Base-by-base conservation (phyloP, 1,140 invertebrate species). In the Drosophila athabasca region DNA sequence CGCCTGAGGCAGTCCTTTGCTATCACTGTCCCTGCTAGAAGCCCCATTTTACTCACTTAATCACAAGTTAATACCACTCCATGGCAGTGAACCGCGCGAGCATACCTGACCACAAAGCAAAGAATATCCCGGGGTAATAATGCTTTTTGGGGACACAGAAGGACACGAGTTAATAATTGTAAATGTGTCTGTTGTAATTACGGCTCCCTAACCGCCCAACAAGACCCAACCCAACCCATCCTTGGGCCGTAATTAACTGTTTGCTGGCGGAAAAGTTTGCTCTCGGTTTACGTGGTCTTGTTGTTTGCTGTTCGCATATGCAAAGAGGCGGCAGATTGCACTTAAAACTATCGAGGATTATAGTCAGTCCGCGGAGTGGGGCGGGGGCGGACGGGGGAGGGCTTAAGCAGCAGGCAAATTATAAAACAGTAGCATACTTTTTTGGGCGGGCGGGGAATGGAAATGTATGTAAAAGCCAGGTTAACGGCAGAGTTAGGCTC, bases 141-240 rank as follows among this genome's bases (percentile, higher is more conserved):
- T 68, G 55, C 67, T 76, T 76, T 75, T 19, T 26, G 31, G 29
- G 48, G n/a, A 50, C 68, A 51, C 79, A 71, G 26, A 70, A 70
- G 79, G 82, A 90, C 84, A 81, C 69, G 64, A 81, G 77, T 80
- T 84, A 88, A 90, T 90, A 88, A 90, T 88, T 88, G 84, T 81
- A 88, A 89, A 88, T 89, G 74, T 79, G 85, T 77, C 66, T 67
- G 74, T 81, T 62, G 78, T 76, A 81, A 81, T 81, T 81, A 76
- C 45, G 44, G 59, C 48, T 79, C 15, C n/a, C 26, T 31, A 31
- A 8, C 17, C 15, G 35, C 15, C 19, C 26, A 51, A 17, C 5
- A 24, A 2, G 11, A 19, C 17, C 0, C 17, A 19, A 19, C 17
- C 17, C 17, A 19, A 19, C 17, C 50, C 26, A 5, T 24, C 54